Conservation (phyloP, 2,888 invertebrate species). For the Baccha elongata region DNA sequence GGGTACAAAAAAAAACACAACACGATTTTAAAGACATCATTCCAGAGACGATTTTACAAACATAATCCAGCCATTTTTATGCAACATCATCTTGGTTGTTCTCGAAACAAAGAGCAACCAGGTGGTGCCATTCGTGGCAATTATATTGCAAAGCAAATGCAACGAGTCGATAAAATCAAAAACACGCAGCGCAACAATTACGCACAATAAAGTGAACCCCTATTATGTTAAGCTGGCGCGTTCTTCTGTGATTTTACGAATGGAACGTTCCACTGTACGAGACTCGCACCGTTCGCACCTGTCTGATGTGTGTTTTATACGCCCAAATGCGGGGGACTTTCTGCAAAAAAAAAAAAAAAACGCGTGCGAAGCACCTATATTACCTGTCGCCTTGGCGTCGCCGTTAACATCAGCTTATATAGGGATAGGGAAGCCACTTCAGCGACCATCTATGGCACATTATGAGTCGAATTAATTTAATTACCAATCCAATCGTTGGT, state of each 20-base stretch:
- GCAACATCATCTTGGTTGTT: background rate
- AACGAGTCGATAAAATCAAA: slow-evolving; percentile 57
- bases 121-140: slow-evolving; percentile 68
- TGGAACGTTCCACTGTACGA: slow-evolving; percentile 46
- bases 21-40: no score
- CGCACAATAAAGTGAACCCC: slow-evolving; percentile 25
- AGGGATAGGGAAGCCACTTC: slow-evolving; percentile 61
- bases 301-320: slow-evolving; percentile 7
- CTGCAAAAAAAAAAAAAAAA: background rate
- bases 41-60: no score
- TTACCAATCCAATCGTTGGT: slow-evolving; percentile 67
- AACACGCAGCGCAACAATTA: slow-evolving; percentile 64
- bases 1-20: no score
- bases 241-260: slow-evolving; percentile 28
- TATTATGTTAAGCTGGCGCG: background rate
- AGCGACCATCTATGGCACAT: slow-evolving; percentile 63
- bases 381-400: slow-evolving; percentile 62
- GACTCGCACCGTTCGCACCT: no score
- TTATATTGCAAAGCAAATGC: slow-evolving; percentile 61
- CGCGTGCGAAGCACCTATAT: slow-evolving; percentile 30
- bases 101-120: slow-evolving; percentile 24
- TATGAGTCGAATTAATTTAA: slow-evolving; percentile 72
- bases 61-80: slow-evolving; percentile 32
- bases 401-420: slow-evolving; percentile 48
- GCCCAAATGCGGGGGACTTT: slow-evolving; percentile 50